These are phyloP conservation scores for Scytalopus superciliaris DNA, from an alignment of 2,113 vertebrate genomes.

Conservation along the genomic window DNA sequence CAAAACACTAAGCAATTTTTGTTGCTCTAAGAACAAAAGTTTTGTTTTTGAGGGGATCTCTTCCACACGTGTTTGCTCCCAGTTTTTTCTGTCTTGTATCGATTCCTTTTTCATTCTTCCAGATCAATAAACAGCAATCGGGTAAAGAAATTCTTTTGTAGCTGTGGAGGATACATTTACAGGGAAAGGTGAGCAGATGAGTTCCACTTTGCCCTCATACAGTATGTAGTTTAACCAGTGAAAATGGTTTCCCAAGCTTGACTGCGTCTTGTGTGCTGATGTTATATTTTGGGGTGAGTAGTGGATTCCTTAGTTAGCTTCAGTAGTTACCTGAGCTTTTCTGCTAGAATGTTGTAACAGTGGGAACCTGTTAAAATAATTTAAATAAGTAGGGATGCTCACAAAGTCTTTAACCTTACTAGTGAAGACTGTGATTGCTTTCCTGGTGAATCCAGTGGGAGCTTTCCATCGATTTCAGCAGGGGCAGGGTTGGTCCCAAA, in stretches of 20 bases:
- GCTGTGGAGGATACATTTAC: background rate
- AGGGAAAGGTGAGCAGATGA: constrained; percentile 44
- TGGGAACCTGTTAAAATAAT: constrained; percentile 19
- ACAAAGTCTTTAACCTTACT: constrained; percentile 20
- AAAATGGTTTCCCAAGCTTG: constrained; percentile 37
- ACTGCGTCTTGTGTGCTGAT: constrained; percentile 43
- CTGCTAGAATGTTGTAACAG: constrained; percentile 36
- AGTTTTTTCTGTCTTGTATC: constrained; percentile 31
- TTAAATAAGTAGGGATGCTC: constrained; percentile 23
- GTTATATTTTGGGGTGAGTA: constrained; percentile 31
- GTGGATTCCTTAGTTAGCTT: constrained; percentile 47
- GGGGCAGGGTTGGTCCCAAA: background rate
- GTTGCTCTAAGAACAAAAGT: background rate
- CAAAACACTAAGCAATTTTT: constrained; percentile 12
- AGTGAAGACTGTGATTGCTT: background rate
- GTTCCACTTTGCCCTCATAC: constrained; percentile 45
- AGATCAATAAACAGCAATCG: background rate
- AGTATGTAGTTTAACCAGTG: constrained; percentile 36
- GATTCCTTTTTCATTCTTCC: background rate
- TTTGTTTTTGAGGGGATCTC: background rate
- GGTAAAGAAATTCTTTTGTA: background rate
- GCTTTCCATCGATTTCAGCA: constrained; percentile 1
- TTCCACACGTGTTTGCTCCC: constrained; percentile 23
- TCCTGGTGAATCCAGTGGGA: background rate
- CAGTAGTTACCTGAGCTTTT: constrained; percentile 59